These are phyloP conservation scores for Trichogramma evanescens DNA, from an alignment of 2,888 invertebrate species.

Conservation along the genomic window DNA sequence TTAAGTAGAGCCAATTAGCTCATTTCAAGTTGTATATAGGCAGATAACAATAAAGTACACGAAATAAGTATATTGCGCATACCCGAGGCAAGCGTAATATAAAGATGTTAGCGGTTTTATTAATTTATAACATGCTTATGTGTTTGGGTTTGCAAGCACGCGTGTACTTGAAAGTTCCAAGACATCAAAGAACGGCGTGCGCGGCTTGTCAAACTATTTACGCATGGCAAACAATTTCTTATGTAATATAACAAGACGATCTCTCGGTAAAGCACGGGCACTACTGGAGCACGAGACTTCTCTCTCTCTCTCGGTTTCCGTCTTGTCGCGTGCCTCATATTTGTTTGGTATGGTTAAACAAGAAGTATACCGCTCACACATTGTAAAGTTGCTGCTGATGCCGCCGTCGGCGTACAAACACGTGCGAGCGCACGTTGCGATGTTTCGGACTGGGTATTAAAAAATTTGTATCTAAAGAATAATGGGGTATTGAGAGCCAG, in stretches of 20 bases:
- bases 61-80: too few relatives aligned
- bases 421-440: neutral
- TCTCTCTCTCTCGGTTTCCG: too few relatives aligned
- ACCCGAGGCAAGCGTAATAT: neutral
- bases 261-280: too few relatives aligned
- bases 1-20: too few relatives aligned
- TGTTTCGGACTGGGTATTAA: neutral
- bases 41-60: neutral
- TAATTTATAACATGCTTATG: too few relatives aligned
- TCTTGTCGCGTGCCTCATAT: constrained; percentile 33
- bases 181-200: too few relatives aligned
- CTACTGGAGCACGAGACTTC: too few relatives aligned
- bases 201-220: neutral
- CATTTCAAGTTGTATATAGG: neutral
- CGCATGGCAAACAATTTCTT: constrained; percentile 2
- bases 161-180: too few relatives aligned
- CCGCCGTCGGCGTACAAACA: neutral
- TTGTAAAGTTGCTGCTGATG: constrained; percentile 4
- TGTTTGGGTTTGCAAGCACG: too few relatives aligned
- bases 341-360: constrained; percentile 44
- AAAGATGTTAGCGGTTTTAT: neutral
- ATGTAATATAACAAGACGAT: too few relatives aligned
- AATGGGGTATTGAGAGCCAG: too few relatives aligned
- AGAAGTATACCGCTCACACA: constrained; percentile 24
- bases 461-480: too few relatives aligned